Base-by-base conservation (phyloP, 1,140 invertebrate species). In the Drosophila pachea region DNA sequence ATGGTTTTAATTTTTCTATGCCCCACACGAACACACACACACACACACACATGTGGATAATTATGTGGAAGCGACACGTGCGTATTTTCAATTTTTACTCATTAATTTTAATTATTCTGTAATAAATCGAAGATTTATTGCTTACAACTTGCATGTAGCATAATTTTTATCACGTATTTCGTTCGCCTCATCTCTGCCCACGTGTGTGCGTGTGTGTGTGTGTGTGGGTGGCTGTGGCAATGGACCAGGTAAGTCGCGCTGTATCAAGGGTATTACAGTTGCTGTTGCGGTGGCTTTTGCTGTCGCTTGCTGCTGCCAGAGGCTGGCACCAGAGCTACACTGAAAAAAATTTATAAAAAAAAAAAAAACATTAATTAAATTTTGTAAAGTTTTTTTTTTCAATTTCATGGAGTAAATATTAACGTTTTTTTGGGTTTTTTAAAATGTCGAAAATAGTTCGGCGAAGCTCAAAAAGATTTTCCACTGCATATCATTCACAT, bases 41-140 rank as follows among this genome's bases (percentile, higher is more conserved):
- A 42, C 48, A 63, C 36, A n/a, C 22, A 38, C 32, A 50, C 7
- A n/a, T 35, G 45, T 33, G 48, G 42, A 66, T 70, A 65, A 65
- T 70, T 60, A 66, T 59, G 33, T 47, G 14, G 14, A 36, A 22
- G 35, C 48, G 47, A 81, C 68, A 84, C 79, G 78, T 83, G 78
- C 73, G 74, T 71, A 79, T 84, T 84, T 84, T 86, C 76, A 86
- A 84, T 84, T 81, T 73, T 81, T 70, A 64, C 81, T 84, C 81
- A 84, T 84, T 84, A 84, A 84, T 84, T 84, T 84, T 84, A 84
- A 84, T 84, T 84, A 86, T 84, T 84, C 81, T 86, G 81, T 76
- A 84, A 84, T 84, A 84, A 84, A 84, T 84, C 73, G 70, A 86
- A 84, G 81, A 84, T 84, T 84, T 86, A 84, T 86, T 79, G 79